Evolutionary conservation across 37 sponge, comb jelly and placozoan genomes (phyloP).

Genomic region (Oopsacas minuta): DNA sequence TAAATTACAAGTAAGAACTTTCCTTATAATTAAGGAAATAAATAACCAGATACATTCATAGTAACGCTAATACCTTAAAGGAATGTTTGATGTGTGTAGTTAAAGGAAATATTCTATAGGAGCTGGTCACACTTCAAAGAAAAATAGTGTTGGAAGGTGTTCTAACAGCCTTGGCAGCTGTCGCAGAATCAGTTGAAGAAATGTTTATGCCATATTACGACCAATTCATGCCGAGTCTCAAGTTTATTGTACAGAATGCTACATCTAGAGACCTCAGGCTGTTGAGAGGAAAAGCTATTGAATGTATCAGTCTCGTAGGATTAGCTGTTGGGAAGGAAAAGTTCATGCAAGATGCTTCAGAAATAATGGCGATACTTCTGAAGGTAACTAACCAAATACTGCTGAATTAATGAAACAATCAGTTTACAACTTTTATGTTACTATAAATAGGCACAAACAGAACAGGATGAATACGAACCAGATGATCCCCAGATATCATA

Average conservation of each 20-base stretch:
- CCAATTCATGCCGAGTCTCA: conserved; percentile 90
- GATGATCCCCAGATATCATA: conserved; percentile 78
- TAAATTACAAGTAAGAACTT: conserved; percentile 34
- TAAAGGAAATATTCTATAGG: too few relatives aligned
- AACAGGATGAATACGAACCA: conserved; percentile 57
- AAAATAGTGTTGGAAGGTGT: conserved; percentile 80
- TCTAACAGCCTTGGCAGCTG: conserved; percentile 82
- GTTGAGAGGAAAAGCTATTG: conserved; percentile 91
- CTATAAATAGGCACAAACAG: conserved; percentile 38
- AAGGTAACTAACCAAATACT: conserved; percentile 46
- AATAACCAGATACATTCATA: too few relatives aligned
- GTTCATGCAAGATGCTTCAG: conserved; percentile 94
- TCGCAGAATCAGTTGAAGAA: conserved; percentile 78
- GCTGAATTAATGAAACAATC: too few relatives aligned
- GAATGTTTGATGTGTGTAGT: too few relatives aligned
- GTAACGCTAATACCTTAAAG: too few relatives aligned
- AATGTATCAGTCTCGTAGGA: conserved; percentile 92
- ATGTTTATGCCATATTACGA: conserved; percentile 85
- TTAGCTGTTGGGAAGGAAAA: conserved; percentile 94
- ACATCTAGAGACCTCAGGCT: conserved; percentile 58
- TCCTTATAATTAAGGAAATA: too few relatives aligned
- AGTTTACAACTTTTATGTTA: too few relatives aligned
- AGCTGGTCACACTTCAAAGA: conserved; percentile 57
- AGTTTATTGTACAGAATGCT: conserved; percentile 82
- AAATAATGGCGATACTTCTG: conserved; percentile 79